These are phyloP conservation scores for Tetrapedia diversipes DNA, from an alignment of 2,888 invertebrate genomes.

Conservation along the genomic window DNA sequence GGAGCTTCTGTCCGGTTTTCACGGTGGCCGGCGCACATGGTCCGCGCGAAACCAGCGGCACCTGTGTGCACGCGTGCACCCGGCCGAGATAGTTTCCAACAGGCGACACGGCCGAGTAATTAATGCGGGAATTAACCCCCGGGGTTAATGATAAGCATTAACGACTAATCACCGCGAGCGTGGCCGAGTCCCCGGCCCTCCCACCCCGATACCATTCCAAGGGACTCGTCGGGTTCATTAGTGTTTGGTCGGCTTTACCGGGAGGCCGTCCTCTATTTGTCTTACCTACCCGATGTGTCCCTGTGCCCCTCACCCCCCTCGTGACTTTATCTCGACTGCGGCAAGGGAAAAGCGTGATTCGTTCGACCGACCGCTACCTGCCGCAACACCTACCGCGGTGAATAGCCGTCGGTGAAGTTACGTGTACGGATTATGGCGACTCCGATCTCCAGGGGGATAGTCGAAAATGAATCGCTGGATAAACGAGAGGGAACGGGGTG, in stretches of 20 bases:
- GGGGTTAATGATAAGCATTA: slow-evolving; percentile 78
- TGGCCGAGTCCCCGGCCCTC: slow-evolving; percentile 49
- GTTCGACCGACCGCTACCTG: slow-evolving; percentile 7
- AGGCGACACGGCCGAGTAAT: slow-evolving; percentile 68
- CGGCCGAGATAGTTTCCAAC: slow-evolving; percentile 63
- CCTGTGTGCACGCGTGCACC: slow-evolving; percentile 58
- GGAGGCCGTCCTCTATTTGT: slow-evolving; percentile 61
- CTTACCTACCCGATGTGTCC: slow-evolving; percentile 43
- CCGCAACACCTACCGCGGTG: slow-evolving; percentile 5
- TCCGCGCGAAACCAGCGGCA: slow-evolving; percentile 41
- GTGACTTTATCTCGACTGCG: slow-evolving; percentile 35
- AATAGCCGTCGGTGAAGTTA: not conserved
- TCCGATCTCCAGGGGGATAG: too few relatives aligned
- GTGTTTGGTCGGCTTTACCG: slow-evolving; percentile 67
- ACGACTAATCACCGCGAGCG: slow-evolving; percentile 75
- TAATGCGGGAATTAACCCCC: slow-evolving; percentile 76
- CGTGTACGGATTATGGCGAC: not conserved
- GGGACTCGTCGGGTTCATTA: slow-evolving; percentile 72
- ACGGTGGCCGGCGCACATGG: slow-evolving; percentile 16
- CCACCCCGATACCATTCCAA: slow-evolving; percentile 66
- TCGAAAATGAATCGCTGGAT: too few relatives aligned
- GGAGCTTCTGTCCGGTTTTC: slow-evolving; percentile 26
- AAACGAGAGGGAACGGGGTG: not conserved
- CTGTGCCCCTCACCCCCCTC: too few relatives aligned
- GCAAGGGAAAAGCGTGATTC: slow-evolving; percentile 41